These are phyloP conservation scores for Anthophora plumipes DNA, from an alignment of 2,888 invertebrate species.

Conservation along the genomic window DNA sequence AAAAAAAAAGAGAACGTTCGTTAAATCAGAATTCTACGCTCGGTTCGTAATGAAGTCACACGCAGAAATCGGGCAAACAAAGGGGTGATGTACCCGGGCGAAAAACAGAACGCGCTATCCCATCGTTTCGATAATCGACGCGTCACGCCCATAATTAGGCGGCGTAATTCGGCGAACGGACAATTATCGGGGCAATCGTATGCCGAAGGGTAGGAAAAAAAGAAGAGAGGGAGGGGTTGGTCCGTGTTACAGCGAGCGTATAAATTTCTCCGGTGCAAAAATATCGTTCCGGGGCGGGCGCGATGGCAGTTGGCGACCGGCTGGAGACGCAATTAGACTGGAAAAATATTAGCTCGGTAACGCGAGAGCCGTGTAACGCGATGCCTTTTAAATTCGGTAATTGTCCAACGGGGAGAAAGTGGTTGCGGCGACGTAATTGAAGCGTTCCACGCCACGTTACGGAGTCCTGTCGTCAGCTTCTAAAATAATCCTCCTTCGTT, in stretches of 20 bases:
- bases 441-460: not conserved
- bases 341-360: conserved; percentile 73
- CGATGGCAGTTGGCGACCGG: conserved; percentile 17
- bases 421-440: conserved; percentile 58
- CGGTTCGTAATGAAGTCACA: too few relatives aligned
- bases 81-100: not conserved
- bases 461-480: conserved; percentile 56
- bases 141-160: conserved; percentile 35
- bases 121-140: conserved; percentile 32
- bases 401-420: conserved; percentile 61
- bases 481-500: conserved; percentile 60
- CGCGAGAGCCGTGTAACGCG: conserved; percentile 67
- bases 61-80: not conserved
- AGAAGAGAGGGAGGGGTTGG: not conserved
- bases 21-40: not conserved
- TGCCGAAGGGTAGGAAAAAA: not conserved
- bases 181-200: conserved; percentile 44
- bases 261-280: conserved; percentile 60
- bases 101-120: not conserved
- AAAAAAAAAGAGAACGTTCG: too few relatives aligned
- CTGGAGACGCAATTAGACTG: conserved; percentile 67
- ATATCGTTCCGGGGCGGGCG: conserved; percentile 31
- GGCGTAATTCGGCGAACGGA: conserved; percentile 36
- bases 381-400: conserved; percentile 74
- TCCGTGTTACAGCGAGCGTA: too few relatives aligned